Base-by-base conservation (phyloP, 2,797 vertebrate genomes). In the Darevskia mixta region DNA sequence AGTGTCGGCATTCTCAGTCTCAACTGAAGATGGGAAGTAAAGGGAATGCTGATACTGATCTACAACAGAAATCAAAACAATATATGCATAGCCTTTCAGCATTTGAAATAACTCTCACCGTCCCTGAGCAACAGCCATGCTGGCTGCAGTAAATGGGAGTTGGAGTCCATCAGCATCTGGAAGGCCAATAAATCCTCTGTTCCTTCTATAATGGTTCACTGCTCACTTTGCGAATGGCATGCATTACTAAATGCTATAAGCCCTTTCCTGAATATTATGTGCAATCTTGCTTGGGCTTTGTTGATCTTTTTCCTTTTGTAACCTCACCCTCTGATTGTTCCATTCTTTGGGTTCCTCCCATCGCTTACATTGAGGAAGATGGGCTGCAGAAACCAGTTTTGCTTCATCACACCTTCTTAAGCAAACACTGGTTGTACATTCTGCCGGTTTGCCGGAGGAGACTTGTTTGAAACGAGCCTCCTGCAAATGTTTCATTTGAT, bases 381-480 rank as follows among this genome's bases (percentile, higher is more conserved):
- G 58, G 6, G 32, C 20, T 81, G 20, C 38, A 13, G n/a, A 55
- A 73, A 55, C 32, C n/a, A 58, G 43, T 8, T 73, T 35, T 55
- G 45, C 55, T 83, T 35, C 13, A 72, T 72, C 69, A 83, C 45
- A 83, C n/a, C 82, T 55, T 73, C 32, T 55, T 73, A 58, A 58
- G 23, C 45, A 73, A 58, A 73, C 82, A 73, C 4, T 20, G 41
- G 69, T 18, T 49, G 55, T 23, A 45, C 55, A 49, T 17, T 69
- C 20, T 5, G 90, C 90, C 81, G 38, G 2, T 78, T 83, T 87
- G 13, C 17, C 83, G 92, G 88, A 85, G 86, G 55, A 94, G 93
- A 92, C 83, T 94, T 85, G 90, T 13, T 18, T 86, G 86, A 90
- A 89, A 91, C 86, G 29, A 90, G 5, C 45, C 81, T 83, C 18